Conservation (phyloP, 2,888 invertebrate genomes). For the Tenthredo scrophulariae region DNA sequence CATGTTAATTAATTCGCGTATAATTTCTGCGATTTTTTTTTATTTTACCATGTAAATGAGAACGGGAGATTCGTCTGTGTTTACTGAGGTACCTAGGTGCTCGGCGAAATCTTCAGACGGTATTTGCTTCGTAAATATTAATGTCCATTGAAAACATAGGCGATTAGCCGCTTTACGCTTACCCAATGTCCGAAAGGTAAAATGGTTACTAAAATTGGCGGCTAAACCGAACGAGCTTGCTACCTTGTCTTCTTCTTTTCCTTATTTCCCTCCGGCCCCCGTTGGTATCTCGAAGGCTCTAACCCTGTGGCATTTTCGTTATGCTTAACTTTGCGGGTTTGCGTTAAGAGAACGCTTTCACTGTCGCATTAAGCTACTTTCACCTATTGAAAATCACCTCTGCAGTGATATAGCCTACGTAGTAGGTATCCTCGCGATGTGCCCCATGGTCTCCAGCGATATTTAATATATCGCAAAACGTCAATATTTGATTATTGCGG, state of each 20-base stretch:
- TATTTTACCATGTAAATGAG: neutral
- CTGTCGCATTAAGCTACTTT: constrained; percentile 24
- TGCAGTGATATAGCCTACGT: neutral
- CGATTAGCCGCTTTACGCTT: neutral
- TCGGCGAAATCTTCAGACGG: neutral
- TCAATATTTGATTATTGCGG: neutral
- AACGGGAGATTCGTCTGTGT: neutral
- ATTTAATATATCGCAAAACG: neutral
- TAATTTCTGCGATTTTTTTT: neutral
- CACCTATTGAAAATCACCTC: constrained; percentile 36
- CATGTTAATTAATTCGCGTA: neutral
- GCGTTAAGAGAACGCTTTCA: constrained; percentile 14
- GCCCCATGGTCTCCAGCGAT: neutral
- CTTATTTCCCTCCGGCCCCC: neutral
- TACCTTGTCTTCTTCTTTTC: neutral
- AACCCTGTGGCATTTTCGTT: constrained; percentile 27
- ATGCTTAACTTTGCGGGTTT: constrained; percentile 10
- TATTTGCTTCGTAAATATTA: neutral
- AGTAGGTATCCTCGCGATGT: neutral
- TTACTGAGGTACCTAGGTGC: neutral
- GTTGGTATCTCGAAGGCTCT: neutral
- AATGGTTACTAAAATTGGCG: neutral
- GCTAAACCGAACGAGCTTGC: neutral
- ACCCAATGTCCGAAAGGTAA: neutral
- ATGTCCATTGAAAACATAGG: neutral